phyloP scores from a whole-genome alignment of 2,888 invertebrate species.

The Tupiocoris notatus region DNA sequence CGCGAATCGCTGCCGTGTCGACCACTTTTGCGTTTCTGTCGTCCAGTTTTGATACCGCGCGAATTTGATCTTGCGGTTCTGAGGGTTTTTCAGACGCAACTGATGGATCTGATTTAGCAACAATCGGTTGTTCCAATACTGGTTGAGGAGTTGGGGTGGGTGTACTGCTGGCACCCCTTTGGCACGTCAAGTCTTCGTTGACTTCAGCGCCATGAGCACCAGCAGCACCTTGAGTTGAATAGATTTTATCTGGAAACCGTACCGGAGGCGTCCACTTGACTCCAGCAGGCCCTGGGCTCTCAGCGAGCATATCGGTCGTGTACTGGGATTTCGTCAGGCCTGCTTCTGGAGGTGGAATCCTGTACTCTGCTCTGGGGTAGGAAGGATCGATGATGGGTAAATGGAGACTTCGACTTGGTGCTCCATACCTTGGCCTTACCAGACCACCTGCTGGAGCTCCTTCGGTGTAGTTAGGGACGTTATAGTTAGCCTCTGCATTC shows the following conservation, averaged over 20 bases:
- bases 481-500: slow-evolving; percentile 10
- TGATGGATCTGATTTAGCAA: neutral
- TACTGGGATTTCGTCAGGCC: slow-evolving; percentile 23
- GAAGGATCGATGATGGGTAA: slow-evolving; percentile 15
- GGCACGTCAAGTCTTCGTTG: too few relatives aligned
- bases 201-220: too few relatives aligned
- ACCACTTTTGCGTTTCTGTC: neutral
- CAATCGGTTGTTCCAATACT: neutral
- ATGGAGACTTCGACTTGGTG: neutral
- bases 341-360: slow-evolving; percentile 23
- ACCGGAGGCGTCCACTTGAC: slow-evolving; percentile 2
- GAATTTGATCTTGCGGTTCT: neutral
- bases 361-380: slow-evolving; percentile 15
- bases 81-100: neutral
- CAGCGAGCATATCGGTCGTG: neutral
- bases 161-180: too few relatives aligned
- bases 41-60: neutral
- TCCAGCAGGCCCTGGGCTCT: neutral
- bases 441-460: slow-evolving; percentile 6
- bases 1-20: neutral
- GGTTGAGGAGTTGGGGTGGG: neutral
- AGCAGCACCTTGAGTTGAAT: neutral
- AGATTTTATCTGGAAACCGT: slow-evolving; percentile 22
- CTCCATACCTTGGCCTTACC: slow-evolving; percentile 17
- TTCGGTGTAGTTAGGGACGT: slow-evolving; percentile 31